phyloP scores from a whole-genome alignment of 2,797 vertebrate genomes.

The Eremophila alpestris region DNA sequence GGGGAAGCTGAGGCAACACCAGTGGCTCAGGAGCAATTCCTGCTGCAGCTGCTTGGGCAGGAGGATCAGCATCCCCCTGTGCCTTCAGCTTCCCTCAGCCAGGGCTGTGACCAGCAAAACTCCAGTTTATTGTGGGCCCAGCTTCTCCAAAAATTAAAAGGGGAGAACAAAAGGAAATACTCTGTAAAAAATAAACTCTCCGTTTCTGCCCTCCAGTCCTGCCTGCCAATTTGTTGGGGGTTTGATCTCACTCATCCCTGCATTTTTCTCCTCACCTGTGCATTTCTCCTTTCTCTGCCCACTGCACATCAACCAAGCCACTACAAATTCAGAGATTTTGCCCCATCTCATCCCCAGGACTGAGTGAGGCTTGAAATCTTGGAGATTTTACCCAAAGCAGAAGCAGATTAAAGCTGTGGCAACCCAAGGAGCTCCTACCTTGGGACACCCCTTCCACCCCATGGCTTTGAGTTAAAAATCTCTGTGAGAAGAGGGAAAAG shows the following conservation, averaged over 20 bases:
- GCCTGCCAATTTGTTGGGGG: not conserved
- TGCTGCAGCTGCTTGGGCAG: not conserved
- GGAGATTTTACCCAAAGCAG: not conserved
- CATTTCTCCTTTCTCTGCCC: not conserved
- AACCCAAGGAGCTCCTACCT: not conserved
- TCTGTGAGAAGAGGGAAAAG: not conserved
- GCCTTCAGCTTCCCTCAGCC: not conserved
- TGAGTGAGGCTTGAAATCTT: not conserved
- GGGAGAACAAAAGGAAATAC: not conserved
- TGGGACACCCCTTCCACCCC: not conserved
- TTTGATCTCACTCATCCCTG: not conserved
- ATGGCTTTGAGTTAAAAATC: not conserved
- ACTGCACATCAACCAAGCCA: not conserved
- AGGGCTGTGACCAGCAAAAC: not conserved
- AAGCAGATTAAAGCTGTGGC: not conserved
- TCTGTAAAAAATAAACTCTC: not conserved
- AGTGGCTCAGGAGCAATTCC: not conserved
- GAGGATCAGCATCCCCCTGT: not conserved
- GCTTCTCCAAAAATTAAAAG: not conserved
- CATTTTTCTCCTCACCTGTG: not conserved
- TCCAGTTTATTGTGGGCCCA: not conserved
- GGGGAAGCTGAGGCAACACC: constrained; percentile 20
- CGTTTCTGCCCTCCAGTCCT: not conserved
- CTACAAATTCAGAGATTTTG: not conserved
- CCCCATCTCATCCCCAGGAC: not conserved